Evolutionary conservation across 2,113 vertebrate species (phyloP), one percentile per base, ranked within the genome.

Genomic region (Vimba vimba): DNA sequence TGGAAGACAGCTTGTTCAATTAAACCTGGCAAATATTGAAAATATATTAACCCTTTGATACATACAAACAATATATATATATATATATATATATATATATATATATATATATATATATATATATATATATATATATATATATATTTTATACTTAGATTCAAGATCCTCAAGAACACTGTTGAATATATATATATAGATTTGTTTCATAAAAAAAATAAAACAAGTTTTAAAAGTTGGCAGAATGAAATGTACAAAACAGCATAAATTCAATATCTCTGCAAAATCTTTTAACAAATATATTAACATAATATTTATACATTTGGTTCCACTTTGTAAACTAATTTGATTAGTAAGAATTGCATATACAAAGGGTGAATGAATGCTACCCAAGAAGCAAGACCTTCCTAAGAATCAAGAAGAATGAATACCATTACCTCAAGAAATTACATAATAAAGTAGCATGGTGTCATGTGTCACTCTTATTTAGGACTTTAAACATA

Each of bases 301-400:
- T 83, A 90, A 84, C 76, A 82, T 50, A 75, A 36, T 93, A 92
- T 94, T 94, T 96, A 95, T 91, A 95, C 94, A 95, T 96, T 96
- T 96, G 95, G 95, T 96, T 97, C 94, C 93, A 91, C 93, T 96
- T 94, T 96, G 96, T 97, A 96, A 97, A 97, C 95, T 96, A 96
- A 95, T 95, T 94, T 89, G 23, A 68, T 82, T 85, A 78, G 92
- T 95, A 95, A 94, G 93, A 96, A 95, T 96, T 96, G 96, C 95
- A 96, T 96, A 95, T 94, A 94, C 94, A 88, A 27, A 57, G 74
- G 43, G 79, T 79, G 45, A 83, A 86, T 60, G 68, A 69, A 88
- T 86, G 80, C 80, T 79, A 86, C 80, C 66, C 52, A 86, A 74
- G 75, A 86, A 83, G 80, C 78, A 50, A 74, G 79, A 86, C 64